A percentile compares a stretch with the other conserved stretches of the same genome.
phyloP scores from a whole-genome alignment of 2,888 invertebrate species.

The Steinernema hermaphroditum region DNA sequence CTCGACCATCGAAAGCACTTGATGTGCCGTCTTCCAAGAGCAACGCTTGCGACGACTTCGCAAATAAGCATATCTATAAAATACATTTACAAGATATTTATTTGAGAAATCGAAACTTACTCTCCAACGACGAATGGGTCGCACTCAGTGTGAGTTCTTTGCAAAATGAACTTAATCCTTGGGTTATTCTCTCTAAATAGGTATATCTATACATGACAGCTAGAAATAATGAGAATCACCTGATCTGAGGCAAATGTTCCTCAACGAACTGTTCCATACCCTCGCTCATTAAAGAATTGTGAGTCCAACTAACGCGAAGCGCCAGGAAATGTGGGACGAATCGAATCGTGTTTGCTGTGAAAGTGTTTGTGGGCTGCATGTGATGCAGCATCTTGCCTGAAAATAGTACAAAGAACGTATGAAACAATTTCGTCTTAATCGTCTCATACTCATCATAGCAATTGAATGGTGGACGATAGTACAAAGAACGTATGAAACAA shows the following conservation, averaged over 20 bases:
- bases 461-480: too few relatives aligned
- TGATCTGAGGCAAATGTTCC: slow-evolving; percentile 59
- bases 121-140: slow-evolving; percentile 65
- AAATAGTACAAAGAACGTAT: too few relatives aligned
- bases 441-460: too few relatives aligned
- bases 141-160: slow-evolving; percentile 55
- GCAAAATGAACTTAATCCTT: slow-evolving; percentile 51
- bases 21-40: slow-evolving; percentile 55
- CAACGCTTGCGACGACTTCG: slow-evolving; percentile 33
- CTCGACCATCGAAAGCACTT: slow-evolving; percentile 62
- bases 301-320: slow-evolving; percentile 61
- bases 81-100: too few relatives aligned
- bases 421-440: too few relatives aligned
- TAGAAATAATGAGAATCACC: slow-evolving; percentile 47
- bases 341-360: slow-evolving; percentile 32
- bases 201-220: background rate
- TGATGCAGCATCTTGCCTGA: slow-evolving; percentile 22
- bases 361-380: slow-evolving; percentile 37
- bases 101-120: too few relatives aligned
- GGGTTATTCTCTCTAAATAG: slow-evolving; percentile 57
- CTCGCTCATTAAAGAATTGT: slow-evolving; percentile 56
- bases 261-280: slow-evolving; percentile 64
- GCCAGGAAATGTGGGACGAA: slow-evolving; percentile 59
- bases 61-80: slow-evolving; percentile 37
- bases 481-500: too few relatives aligned